These are phyloP conservation scores for Pararge aegeria DNA, from an alignment of 1,140 invertebrate genomes.

Conservation along the genomic window DNA sequence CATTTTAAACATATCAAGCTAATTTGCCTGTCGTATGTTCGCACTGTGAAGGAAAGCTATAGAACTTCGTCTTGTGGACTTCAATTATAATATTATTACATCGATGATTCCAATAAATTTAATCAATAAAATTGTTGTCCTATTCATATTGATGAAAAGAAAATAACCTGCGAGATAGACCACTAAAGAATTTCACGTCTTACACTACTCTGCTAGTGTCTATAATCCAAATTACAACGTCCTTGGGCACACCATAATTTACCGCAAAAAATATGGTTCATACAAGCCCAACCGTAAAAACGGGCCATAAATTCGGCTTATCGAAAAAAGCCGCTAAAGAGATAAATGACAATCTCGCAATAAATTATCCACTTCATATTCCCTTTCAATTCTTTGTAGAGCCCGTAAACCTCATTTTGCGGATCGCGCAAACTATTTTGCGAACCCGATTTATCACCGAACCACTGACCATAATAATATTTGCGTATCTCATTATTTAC, in stretches of 20 bases:
- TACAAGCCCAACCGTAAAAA: slow-evolving; percentile 23
- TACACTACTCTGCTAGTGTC: not conserved
- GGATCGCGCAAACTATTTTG: slow-evolving; percentile 22
- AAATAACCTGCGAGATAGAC: not conserved
- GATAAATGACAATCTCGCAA: slow-evolving; percentile 29
- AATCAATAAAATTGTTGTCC: not conserved
- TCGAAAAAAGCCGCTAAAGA: slow-evolving; percentile 31
- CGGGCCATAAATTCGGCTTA: slow-evolving; percentile 27
- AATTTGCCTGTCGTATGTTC: too few relatives aligned
- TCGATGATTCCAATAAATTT: too few relatives aligned
- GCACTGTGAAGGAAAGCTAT: too few relatives aligned
- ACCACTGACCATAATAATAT: slow-evolving; percentile 11
- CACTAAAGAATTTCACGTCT: not conserved
- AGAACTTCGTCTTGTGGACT: too few relatives aligned
- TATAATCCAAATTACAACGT: not conserved
- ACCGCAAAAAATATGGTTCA: slow-evolving; percentile 17
- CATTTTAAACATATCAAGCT: too few relatives aligned
- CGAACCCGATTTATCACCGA: slow-evolving; percentile 9
- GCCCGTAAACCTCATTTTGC: slow-evolving; percentile 22
- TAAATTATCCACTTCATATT: slow-evolving; percentile 31
- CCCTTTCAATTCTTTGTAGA: slow-evolving; percentile 22
- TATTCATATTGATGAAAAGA: not conserved
- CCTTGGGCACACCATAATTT: slow-evolving; percentile 16
- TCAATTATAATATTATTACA: too few relatives aligned
- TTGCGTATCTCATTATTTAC: slow-evolving; percentile 11